Evolutionary conservation across 2,888 invertebrate species (phyloP), one percentile per base, ranked within the genome.

Genomic region (Galerucella pusilla): DNA sequence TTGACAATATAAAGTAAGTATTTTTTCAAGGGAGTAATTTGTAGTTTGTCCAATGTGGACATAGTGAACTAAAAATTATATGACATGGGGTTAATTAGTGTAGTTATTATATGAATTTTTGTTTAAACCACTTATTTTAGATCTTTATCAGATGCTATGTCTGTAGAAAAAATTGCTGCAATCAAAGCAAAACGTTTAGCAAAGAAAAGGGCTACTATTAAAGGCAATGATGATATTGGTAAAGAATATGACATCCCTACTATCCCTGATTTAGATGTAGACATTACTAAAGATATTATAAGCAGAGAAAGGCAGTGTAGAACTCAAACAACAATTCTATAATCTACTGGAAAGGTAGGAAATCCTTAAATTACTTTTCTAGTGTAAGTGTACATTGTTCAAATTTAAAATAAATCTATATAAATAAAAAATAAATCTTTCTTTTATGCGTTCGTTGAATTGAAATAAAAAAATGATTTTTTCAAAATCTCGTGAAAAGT

Each of bases 141-240:
- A 84, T 98, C 98, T 0, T 89, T 99, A 28, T 97, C 97, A 7
- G 97, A 98, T 85, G 97, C 98, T 71, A 97, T 99, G 96, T 97
- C 98, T 0, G 96, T 97, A 12, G 99, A 99, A 86, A 98, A 98
- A 88, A 98, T 99, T 87, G 97, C 97, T 20, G 98, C 97, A 14
- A 97, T 99, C 80, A 98, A 98, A 89, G 98, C 98, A 0, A 99
- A 99, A 88, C 94, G 98, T 88, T 90, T 98, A 84, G 98, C 98
- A 1, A 97, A 97, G 85, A 98, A 98, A 86, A 91, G 98, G 81
- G 97, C 96, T 0, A 98, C 98, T 2, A 98, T 99, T 81, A 98
- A 98, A 88, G 95, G 96, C 16, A 97, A 97, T 85, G 97, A 97
- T 86, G 96, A 96, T 84, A 93, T 94, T 73, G 94, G 93, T 1